phyloP scores from a whole-genome alignment of 1,140 invertebrate species.

The Ylistrum balloti region DNA sequence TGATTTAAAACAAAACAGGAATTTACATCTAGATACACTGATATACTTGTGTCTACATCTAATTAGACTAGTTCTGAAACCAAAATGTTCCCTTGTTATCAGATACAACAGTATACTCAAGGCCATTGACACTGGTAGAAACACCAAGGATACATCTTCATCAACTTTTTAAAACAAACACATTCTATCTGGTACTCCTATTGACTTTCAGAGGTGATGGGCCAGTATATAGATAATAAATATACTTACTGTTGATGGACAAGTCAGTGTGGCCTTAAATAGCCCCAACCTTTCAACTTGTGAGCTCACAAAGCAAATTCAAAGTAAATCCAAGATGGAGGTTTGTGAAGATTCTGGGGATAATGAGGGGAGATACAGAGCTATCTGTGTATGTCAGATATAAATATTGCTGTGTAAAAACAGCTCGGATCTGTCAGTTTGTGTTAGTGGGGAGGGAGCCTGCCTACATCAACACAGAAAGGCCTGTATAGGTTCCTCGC shows the following conservation, averaged over 20 bases:
- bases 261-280: not conserved
- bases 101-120: not conserved
- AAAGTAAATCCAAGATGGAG: slow-evolving; percentile 38
- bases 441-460: not conserved
- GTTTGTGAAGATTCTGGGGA: slow-evolving; percentile 13
- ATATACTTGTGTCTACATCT: too few relatives aligned
- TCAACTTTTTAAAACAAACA: not conserved
- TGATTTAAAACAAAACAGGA: too few relatives aligned
- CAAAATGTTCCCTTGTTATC: not conserved
- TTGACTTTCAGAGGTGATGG: not conserved
- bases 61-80: not conserved
- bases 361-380: not conserved
- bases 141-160: not conserved
- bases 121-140: not conserved
- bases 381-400: slow-evolving; percentile 34
- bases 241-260: not conserved
- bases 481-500: too few relatives aligned
- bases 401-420: slow-evolving; percentile 40
- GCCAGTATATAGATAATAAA: not conserved
- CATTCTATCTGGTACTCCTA: not conserved
- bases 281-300: slow-evolving; percentile 4
- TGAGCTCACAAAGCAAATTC: not conserved
- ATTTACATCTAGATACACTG: too few relatives aligned
- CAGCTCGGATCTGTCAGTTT: slow-evolving; percentile 31
- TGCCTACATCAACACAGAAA: too few relatives aligned